These are phyloP conservation scores for Vipera latastei DNA, from an alignment of 2,797 vertebrate genomes.

Conservation along the genomic window DNA sequence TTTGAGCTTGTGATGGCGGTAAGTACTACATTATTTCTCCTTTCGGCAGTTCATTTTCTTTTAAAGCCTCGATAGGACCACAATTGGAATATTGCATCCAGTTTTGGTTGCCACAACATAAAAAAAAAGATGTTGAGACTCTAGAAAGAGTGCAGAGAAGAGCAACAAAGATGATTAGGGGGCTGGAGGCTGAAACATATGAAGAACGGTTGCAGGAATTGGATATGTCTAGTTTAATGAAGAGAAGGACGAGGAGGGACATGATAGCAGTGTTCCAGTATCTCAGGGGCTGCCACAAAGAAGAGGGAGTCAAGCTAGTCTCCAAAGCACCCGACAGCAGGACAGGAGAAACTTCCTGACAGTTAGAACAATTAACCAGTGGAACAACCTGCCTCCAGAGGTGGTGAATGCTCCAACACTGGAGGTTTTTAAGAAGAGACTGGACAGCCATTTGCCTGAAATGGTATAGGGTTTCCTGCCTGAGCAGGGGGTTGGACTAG, in stretches of 20 bases:
- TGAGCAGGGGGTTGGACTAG: too few species aligned
- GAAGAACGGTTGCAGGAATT: not conserved
- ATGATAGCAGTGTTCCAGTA: not conserved
- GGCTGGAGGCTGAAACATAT: not conserved
- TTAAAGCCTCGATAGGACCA: not conserved
- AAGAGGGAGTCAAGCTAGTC: not conserved
- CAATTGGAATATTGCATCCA: not conserved
- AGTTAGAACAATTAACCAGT: too few species aligned
- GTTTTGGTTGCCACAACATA: not conserved
- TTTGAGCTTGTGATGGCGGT: conserved; percentile 98
- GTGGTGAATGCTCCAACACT: too few species aligned
- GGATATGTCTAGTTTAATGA: not conserved
- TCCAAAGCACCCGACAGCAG: not conserved
- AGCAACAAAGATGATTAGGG: not conserved
- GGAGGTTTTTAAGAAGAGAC: too few species aligned
- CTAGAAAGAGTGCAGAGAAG: not conserved
- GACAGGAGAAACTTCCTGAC: not conserved
- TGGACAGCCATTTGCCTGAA: too few species aligned
- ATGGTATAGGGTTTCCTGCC: too few species aligned
- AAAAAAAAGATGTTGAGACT: not conserved
- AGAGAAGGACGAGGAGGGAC: not conserved
- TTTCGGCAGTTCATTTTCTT: conserved; percentile 6
- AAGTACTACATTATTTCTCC: conserved; percentile 69
- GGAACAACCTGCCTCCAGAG: too few species aligned
- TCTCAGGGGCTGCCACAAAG: not conserved